Evolutionary conservation across 2,113 vertebrate species (phyloP).

Genomic region (Pycnonotus jocosus): DNA sequence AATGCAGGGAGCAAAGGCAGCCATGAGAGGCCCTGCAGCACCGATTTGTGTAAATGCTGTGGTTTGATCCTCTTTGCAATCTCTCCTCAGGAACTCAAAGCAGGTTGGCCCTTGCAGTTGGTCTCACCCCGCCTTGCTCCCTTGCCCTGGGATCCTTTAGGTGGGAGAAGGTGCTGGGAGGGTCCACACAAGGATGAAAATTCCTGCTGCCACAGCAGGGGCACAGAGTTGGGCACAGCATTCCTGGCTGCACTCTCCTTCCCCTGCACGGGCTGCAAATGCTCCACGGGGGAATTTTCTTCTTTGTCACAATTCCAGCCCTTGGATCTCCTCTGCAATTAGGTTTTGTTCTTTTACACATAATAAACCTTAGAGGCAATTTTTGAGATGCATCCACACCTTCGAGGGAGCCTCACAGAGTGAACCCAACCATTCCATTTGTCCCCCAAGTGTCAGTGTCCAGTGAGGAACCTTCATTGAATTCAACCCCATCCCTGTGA

Average conservation of each 20-base stretch:
- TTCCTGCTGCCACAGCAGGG: background rate
- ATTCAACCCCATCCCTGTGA: background rate
- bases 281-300: background rate
- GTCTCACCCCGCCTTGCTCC: accelerated
- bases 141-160: background rate
- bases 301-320: background rate
- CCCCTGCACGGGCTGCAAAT: background rate
- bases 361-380: background rate
- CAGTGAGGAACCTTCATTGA: background rate
- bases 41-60: background rate
- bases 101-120: background rate
- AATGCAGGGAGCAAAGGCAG: background rate
- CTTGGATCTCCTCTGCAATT: background rate
- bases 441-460: background rate
- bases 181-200: background rate
- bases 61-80: background rate
- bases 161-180: background rate
- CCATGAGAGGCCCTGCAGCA: background rate
- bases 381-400: background rate
- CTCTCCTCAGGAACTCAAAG: background rate
- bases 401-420: background rate
- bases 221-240: background rate
- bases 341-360: background rate
- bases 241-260: accelerated
- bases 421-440: background rate